These are phyloP conservation scores for Rhopalosiphum padi DNA, from an alignment of 1,140 invertebrate species.

Conservation along the genomic window DNA sequence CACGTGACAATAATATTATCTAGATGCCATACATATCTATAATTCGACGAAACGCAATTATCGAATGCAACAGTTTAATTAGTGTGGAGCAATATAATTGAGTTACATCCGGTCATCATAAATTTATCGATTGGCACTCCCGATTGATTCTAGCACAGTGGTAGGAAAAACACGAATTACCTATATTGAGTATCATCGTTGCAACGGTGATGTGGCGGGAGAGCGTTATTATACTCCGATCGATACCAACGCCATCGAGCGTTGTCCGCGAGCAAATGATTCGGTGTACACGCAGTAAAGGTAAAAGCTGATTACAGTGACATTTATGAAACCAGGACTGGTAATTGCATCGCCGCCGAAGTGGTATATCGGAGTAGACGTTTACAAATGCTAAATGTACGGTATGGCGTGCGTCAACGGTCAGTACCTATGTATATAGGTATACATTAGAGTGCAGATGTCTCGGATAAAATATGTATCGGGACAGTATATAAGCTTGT, in stretches of 20 bases:
- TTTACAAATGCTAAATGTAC: not conserved
- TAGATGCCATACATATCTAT: not conserved
- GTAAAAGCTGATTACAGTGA: not conserved
- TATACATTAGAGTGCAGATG: too few relatives aligned
- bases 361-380: not conserved
- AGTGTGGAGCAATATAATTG: not conserved
- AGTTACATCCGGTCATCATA: not conserved
- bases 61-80: not conserved
- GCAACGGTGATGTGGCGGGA: not conserved
- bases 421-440: not conserved
- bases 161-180: not conserved
- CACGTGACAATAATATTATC: not conserved
- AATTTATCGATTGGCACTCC: not conserved
- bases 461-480: too few relatives aligned
- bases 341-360: not conserved
- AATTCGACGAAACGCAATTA: not conserved
- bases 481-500: too few relatives aligned
- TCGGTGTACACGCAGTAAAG: not conserved
- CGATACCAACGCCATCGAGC: not conserved
- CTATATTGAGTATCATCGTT: not conserved
- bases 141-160: not conserved
- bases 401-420: not conserved
- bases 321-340: not conserved
- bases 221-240: not conserved
- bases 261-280: not conserved